Conservation (phyloP, 2,113 vertebrate genomes). For the Pluvialis apricaria region DNA sequence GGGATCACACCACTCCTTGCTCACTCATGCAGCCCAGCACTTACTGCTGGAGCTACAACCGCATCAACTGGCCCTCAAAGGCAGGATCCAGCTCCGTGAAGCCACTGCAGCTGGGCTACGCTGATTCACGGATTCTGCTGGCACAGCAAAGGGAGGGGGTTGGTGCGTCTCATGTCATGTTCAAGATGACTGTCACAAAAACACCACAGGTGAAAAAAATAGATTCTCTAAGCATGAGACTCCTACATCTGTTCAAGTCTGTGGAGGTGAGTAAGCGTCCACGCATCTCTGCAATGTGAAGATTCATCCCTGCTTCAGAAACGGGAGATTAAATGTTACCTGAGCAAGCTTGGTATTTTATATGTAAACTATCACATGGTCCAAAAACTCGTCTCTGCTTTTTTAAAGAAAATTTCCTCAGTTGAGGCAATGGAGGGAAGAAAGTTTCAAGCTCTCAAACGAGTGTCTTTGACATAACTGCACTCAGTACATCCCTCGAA, state of each 20-base stretch:
- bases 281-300: neutral
- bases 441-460: neutral
- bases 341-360: neutral
- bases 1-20: neutral
- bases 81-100: neutral
- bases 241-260: neutral
- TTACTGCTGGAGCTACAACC: neutral
- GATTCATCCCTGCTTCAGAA: neutral
- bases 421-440: neutral
- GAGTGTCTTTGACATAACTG: neutral
- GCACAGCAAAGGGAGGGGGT: neutral
- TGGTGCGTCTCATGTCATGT: neutral
- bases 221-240: neutral
- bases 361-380: neutral
- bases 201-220: neutral
- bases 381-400: neutral
- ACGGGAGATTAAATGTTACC: neutral
- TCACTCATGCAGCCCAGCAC: neutral
- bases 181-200: neutral
- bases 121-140: neutral
- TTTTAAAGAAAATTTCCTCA: neutral
- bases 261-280: neutral
- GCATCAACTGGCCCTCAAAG: neutral
- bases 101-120: neutral
- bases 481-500: neutral